Evolutionary conservation across 2,888 invertebrate genomes (phyloP), one percentile per base, ranked within the genome.

Genomic region (Tribolium freemani): DNA sequence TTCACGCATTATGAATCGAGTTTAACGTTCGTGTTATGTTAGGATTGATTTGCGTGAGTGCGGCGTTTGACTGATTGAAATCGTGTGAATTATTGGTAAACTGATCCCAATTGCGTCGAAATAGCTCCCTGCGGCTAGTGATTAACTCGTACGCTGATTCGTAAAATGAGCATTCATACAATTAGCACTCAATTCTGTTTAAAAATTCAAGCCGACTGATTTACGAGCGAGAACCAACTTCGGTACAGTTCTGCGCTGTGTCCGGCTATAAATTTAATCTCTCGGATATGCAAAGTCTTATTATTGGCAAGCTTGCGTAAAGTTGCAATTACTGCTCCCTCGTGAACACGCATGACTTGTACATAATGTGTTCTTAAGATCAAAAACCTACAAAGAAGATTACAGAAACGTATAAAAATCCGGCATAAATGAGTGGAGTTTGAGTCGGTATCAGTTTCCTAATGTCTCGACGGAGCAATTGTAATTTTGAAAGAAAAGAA

Each of bases 81-180:
- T 73, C 78, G 77, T 69, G 79, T 78, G 76, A 83, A 81, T 81
- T 79, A 81, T 82, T 77, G 78, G 79, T 77, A 81, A 82, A 81
- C 78, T 78, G 80, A 82, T 80, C 76, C 77, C 76, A 77, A 81
- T 81, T 78, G 78, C 76, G 72, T 69, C 69, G 79, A 73, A 78
- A 79, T 77, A 72, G 75, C 76, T 69, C 80, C 84, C 84, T 75
- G 77, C 78, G 83, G 84, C 84, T 75, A 79, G 80, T 82, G 81
- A 85, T 85, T 84, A 84, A 84, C 82, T 78, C 76, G 82, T 77
- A 84, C 84, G 82, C 78, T 83, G 85, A 84, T 84, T 84, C 85
- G 86, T 85, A 84, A 85, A 86, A 86, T 86, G 83, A 83, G 83
- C 81, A 85, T 83, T 84, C 79, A 82, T 78, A 81, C 81, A 83